Evolutionary conservation across 2,113 vertebrate genomes (phyloP).

Genomic region (Pleuronectes platessa): DNA sequence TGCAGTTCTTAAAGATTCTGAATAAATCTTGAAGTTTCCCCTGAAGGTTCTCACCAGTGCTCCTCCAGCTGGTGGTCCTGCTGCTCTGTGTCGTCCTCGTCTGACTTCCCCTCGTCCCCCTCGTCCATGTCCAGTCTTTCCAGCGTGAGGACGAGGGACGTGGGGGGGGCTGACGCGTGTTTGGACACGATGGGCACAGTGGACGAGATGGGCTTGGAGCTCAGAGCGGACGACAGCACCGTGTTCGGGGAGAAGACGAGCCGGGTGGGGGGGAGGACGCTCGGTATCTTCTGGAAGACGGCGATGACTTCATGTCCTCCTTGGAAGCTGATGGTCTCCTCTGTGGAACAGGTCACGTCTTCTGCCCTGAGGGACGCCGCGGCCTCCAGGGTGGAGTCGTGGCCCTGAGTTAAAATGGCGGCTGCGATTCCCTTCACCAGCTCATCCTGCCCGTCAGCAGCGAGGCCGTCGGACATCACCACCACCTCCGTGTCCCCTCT

Average conservation of each 20-base stretch:
- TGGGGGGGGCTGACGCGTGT: conserved; percentile 27
- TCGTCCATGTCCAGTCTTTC: conserved; percentile 49
- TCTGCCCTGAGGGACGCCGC: conserved; percentile 31
- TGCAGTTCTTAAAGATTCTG: not conserved
- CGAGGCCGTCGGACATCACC: conserved; percentile 54
- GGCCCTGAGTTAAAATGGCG: conserved; percentile 41
- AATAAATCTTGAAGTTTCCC: not conserved
- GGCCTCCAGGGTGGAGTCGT: not conserved
- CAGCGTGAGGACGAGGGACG: conserved; percentile 46
- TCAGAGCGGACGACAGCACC: conserved; percentile 76
- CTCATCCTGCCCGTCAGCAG: conserved; percentile 43
- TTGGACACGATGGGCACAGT: conserved; percentile 83
- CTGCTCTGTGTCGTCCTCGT: conserved; percentile 40
- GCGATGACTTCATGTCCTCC: conserved; percentile 64
- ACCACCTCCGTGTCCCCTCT: conserved; percentile 45
- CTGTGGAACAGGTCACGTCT: conserved; percentile 40
- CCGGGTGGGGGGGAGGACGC: conserved; percentile 44
- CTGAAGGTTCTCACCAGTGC: conserved; percentile 70
- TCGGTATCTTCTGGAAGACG: conserved; percentile 80
- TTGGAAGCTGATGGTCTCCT: conserved; percentile 28
- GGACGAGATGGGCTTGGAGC: conserved; percentile 78
- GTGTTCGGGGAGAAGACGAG: conserved; percentile 70
- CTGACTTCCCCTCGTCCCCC: conserved; percentile 27
- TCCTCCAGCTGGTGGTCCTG: conserved; percentile 73
- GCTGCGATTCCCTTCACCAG: conserved; percentile 39